Evolutionary conservation across 2,888 invertebrate species (phyloP).

Genomic region (Hipparchia semele): DNA sequence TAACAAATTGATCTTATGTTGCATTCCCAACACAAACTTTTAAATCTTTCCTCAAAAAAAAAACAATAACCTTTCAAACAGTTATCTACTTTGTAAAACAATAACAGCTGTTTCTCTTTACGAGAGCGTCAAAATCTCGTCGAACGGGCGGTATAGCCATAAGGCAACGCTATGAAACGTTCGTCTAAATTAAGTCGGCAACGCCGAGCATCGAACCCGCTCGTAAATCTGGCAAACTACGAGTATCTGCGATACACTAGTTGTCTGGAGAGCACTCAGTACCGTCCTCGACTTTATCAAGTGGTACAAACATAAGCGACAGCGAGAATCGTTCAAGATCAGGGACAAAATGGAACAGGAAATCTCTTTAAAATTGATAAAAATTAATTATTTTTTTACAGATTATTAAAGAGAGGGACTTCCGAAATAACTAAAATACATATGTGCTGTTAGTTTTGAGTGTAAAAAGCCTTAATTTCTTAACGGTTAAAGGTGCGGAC

Average conservation of each 20-base stretch:
- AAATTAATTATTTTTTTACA: too few species aligned
- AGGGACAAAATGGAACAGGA: too few species aligned
- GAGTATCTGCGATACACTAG: constrained; percentile 65
- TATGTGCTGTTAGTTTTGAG: too few species aligned
- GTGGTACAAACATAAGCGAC: constrained; percentile 43
- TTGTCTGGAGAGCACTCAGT: constrained; percentile 74
- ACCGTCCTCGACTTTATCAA: constrained; percentile 61
- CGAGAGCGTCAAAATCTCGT: constrained; percentile 27
- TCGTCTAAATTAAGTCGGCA: constrained; percentile 41
- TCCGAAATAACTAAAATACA: too few species aligned
- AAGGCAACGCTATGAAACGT: constrained; percentile 37
- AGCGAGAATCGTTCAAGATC: constrained; percentile 2
- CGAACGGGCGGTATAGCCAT: constrained; percentile 14
- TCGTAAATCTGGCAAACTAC: constrained; percentile 69
- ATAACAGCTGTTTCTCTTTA: not conserved
- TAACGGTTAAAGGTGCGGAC: too few species aligned
- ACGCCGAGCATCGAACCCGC: constrained; percentile 52
- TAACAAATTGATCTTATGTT: too few species aligned
- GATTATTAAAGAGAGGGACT: too few species aligned
- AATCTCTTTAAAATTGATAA: too few species aligned
- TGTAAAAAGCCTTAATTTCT: too few species aligned
- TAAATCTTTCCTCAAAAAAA: not conserved
- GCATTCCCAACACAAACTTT: too few species aligned
- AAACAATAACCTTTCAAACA: not conserved
- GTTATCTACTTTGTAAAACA: not conserved